Evolutionary conservation across 2,797 vertebrate species (phyloP).

Genomic region (Neosilurus hyrtlii): DNA sequence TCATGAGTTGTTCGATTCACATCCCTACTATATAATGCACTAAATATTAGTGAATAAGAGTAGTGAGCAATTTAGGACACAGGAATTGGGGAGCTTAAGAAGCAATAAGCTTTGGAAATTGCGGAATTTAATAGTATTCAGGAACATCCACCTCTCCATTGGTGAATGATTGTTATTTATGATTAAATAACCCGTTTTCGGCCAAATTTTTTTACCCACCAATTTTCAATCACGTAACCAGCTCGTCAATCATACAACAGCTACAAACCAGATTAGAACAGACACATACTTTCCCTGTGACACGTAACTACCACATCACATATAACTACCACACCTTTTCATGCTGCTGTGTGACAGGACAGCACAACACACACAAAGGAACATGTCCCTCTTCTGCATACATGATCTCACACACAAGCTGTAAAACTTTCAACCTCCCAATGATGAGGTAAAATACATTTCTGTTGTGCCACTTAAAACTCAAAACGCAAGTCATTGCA

Average conservation of each 20-base stretch:
- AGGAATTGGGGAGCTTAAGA: too few species aligned
- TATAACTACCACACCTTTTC: too few species aligned
- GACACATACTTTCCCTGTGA: neutral
- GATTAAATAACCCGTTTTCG: neutral
- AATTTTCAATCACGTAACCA: neutral
- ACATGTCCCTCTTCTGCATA: neutral
- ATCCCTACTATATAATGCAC: too few species aligned
- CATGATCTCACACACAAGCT: neutral
- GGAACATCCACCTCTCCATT: too few species aligned
- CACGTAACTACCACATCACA: neutral
- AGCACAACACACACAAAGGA: neutral
- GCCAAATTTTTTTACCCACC: neutral
- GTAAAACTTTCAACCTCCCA: neutral
- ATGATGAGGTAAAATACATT: neutral
- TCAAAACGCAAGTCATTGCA: too few species aligned
- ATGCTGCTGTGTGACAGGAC: neutral
- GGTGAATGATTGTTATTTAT: neutral
- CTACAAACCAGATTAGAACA: neutral
- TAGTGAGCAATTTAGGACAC: too few species aligned
- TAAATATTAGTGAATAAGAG: too few species aligned
- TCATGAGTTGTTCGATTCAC: too few species aligned
- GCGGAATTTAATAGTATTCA: too few species aligned
- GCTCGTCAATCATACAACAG: neutral
- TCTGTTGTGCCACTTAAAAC: neutral
- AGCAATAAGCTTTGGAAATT: too few species aligned